Conservation (phyloP, 64 coral and sea anemone species). For the Acropora yongei region DNA sequence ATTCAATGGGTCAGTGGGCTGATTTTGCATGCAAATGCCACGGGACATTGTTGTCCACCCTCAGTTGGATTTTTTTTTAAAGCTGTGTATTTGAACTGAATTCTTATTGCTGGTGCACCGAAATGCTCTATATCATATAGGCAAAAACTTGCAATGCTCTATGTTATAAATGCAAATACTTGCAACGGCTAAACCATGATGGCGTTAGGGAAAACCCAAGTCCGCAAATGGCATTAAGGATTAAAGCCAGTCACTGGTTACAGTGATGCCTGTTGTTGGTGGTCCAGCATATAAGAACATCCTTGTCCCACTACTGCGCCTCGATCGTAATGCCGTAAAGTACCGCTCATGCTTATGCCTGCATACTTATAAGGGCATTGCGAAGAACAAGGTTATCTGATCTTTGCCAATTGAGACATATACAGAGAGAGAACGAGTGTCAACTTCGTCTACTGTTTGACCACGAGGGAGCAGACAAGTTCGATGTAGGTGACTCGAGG, state of each 20-base stretch:
- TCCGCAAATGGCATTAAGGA: neutral
- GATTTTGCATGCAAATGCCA: neutral
- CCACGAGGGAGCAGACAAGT: neutral
- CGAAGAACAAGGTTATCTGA: neutral
- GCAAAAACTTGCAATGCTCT: neutral
- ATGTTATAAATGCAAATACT: neutral
- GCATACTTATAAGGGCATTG: neutral
- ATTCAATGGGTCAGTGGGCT: too few species aligned
- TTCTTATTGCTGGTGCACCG: too few species aligned
- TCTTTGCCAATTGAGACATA: conserved; percentile 1
- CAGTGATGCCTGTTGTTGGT: conserved; percentile 19
- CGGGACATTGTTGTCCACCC: neutral
- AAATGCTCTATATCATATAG: too few species aligned
- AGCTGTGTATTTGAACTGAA: too few species aligned
- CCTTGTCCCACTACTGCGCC: conserved; percentile 32
- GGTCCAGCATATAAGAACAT: conserved; percentile 1
- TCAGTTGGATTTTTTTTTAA: neutral
- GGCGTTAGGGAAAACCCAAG: neutral
- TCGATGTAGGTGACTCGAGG: neutral
- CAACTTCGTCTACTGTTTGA: neutral
- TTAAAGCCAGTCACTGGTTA: neutral
- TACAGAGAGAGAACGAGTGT: neutral
- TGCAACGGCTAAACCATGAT: neutral
- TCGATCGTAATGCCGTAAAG: conserved; percentile 4
- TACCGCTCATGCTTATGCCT: conserved; percentile 10